Conservation (phyloP, 2,113 vertebrate species). For the Opisthocomus hoazin region DNA sequence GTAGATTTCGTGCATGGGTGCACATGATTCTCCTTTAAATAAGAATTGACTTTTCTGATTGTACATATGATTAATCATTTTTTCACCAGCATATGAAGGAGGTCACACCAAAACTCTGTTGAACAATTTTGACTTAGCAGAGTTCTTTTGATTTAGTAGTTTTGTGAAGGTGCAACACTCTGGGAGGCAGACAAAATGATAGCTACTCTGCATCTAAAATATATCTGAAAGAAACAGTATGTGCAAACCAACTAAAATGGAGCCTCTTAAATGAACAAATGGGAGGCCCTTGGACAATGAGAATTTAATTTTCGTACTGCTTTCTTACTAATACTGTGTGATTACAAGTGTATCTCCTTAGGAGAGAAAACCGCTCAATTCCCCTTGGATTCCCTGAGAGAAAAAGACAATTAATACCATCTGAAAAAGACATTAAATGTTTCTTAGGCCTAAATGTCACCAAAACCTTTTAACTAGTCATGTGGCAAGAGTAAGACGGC, state of each 20-base stretch:
- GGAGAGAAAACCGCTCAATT: background rate
- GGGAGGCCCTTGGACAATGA: background rate
- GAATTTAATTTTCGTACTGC: background rate
- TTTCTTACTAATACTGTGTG: background rate
- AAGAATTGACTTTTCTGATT: background rate
- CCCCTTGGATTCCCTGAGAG: background rate
- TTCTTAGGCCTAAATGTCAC: background rate
- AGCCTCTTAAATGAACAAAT: background rate
- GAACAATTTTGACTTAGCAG: background rate
- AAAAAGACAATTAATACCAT: background rate
- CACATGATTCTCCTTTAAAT: background rate
- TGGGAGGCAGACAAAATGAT: background rate
- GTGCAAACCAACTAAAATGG: background rate
- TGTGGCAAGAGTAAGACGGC: background rate
- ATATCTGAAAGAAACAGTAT: background rate
- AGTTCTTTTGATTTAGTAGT: background rate
- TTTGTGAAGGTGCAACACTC: background rate
- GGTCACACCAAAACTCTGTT: background rate
- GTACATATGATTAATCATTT: background rate
- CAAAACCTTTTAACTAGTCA: background rate
- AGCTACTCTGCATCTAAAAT: background rate
- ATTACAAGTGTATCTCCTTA: background rate
- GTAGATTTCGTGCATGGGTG: background rate
- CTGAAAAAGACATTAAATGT: background rate
- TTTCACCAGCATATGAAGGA: background rate